Evolutionary conservation across 2,113 vertebrate genomes (phyloP), one percentile per base, ranked within the genome.

Genomic region (Dasyornis broadbenti): DNA sequence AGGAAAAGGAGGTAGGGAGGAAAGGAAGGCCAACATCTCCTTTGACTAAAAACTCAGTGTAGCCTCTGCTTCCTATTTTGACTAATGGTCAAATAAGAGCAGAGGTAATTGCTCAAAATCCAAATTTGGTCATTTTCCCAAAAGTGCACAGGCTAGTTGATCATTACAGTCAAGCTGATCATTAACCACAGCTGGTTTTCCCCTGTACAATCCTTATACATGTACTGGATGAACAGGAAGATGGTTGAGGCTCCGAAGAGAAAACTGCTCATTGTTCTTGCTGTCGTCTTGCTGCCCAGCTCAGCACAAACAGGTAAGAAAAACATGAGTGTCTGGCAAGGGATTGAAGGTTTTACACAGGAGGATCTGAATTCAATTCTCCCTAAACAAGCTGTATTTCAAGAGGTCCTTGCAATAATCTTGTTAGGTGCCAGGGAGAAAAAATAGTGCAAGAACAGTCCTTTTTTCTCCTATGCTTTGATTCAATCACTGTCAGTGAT

Each of bases 291-390:
- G 16, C 64, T 97, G 65, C 69, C 92, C 88, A 72, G 76, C 73
- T 81, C 84, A 59, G 60, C 73, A 59, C 73, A 61, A 68, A 35
- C 92, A 96, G 97, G 97, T 97, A 97, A 96, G 97, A 30, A 78
- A 86, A 70, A 40, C 7, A 13, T 7, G 27, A 78, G 13, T 60
- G 17, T 14, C 15, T 70, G 76, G 37, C 26, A 90, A 86, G 52
- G 31, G 35, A 68, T 3, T 86, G 40, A 83, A 75, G 28, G 37
- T 52, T 94, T 89, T 93, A 78, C 23, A 39, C 3, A 57, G 49
- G 42, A 64, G 60, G 52, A 50, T 59, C 39, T 71, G 70, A 70
- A 85, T 88, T 88, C 10, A 80, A 10, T 86, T 92, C 50, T 72
- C 14, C 31, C 17, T 54, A 30, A 65, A 59, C 30, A 83, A 68